Conservation (phyloP, 92 coral and sea anemone species). For the Virgularia gustaviana region DNA sequence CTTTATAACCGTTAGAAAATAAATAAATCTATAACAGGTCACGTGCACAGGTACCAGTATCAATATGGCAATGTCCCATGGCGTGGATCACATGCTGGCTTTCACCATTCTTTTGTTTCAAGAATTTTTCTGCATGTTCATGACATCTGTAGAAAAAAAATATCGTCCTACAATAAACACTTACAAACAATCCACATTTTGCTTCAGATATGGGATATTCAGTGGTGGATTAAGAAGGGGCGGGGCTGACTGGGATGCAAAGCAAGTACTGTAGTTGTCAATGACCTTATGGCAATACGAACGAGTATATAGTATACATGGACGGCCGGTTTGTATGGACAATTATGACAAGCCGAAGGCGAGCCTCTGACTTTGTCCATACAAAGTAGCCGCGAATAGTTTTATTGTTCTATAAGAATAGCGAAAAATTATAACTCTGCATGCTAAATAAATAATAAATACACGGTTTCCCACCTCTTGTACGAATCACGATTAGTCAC, state of each 20-base stretch:
- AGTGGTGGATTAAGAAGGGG: neutral
- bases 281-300: no score
- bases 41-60: conserved; percentile 68
- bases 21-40: no score
- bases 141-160: conserved; percentile 62
- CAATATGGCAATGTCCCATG: conserved; percentile 96
- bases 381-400: no score
- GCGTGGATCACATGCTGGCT: conserved; percentile 88
- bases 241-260: neutral
- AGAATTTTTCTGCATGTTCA: conserved; percentile 66
- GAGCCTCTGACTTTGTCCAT: no score
- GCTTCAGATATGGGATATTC: neutral
- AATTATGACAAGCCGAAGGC: no score
- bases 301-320: no score
- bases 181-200: neutral
- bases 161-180: neutral
- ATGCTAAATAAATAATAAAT: no score
- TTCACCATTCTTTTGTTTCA: conserved; percentile 82
- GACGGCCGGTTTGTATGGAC: no score
- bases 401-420: no score
- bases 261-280: no score
- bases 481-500: conserved; percentile 61
- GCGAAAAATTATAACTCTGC: no score
- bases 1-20: no score
- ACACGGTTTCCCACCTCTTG: conserved; percentile 56